Evolutionary conservation across 2,797 vertebrate species (phyloP).

Genomic region (Emys orbicularis): DNA sequence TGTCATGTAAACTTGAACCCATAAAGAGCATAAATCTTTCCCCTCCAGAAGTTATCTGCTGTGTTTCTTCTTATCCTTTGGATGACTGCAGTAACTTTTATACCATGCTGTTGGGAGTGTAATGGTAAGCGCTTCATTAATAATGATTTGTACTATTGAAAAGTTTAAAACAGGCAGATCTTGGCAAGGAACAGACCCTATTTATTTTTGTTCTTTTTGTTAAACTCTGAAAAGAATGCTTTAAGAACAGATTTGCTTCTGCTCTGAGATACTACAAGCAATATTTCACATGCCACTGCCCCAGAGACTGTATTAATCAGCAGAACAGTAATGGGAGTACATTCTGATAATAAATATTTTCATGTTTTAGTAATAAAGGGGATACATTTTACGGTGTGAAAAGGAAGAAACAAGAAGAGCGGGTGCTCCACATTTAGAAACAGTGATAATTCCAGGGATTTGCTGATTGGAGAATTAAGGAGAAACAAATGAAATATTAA

Average conservation of each 20-base stretch:
- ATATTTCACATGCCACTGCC: slow-evolving; percentile 70
- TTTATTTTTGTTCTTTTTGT: slow-evolving; percentile 75
- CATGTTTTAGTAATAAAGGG: slow-evolving; percentile 68
- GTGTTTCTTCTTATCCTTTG: slow-evolving; percentile 75
- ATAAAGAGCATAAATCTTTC: slow-evolving; percentile 73
- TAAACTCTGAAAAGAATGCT: slow-evolving; percentile 72
- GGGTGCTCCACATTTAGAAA: slow-evolving; percentile 44
- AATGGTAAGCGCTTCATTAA: slow-evolving; percentile 83
- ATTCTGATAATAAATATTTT: slow-evolving; percentile 77
- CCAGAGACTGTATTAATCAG: slow-evolving; percentile 76
- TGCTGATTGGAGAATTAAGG: slow-evolving; percentile 51
- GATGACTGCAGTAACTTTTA: slow-evolving; percentile 78
- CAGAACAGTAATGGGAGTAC: slow-evolving; percentile 65
- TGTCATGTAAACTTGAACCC: slow-evolving; percentile 69
- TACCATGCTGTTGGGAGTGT: slow-evolving; percentile 71
- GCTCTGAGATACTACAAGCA: slow-evolving; percentile 68
- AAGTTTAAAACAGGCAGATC: slow-evolving; percentile 78
- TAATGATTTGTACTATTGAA: slow-evolving; percentile 79
- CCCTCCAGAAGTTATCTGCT: slow-evolving; percentile 58
- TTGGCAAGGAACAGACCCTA: slow-evolving; percentile 75
- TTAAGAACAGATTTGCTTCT: slow-evolving; percentile 75
- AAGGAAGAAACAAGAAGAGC: slow-evolving; percentile 30
- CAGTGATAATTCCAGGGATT: neutral
- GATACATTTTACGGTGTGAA: slow-evolving; percentile 54
- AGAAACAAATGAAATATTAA: slow-evolving; percentile 17